These are phyloP conservation scores for Perdita meconis DNA, from an alignment of 2,888 invertebrate genomes.

Conservation along the genomic window DNA sequence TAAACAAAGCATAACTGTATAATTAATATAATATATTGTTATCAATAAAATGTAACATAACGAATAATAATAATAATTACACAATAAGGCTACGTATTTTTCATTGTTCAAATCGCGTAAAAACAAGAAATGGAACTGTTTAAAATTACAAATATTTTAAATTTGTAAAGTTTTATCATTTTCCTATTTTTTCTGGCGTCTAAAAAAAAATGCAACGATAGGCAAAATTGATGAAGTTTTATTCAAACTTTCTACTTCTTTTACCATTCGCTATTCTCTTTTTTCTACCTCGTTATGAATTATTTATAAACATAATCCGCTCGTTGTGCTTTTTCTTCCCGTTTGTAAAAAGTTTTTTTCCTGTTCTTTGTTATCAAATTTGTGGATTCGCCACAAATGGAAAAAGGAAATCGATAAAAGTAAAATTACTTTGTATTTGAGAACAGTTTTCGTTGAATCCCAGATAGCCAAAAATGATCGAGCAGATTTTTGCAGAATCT, in stretches of 20 bases:
- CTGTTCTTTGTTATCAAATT: conserved; percentile 35
- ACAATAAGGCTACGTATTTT: conserved; percentile 77
- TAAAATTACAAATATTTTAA: too few species aligned
- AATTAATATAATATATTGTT: conserved; percentile 83
- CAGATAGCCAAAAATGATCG: too few species aligned
- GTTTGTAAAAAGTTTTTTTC: conserved; percentile 51
- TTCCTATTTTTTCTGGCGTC: too few species aligned
- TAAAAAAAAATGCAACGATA: conserved; percentile 54
- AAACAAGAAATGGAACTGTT: conserved; percentile 48
- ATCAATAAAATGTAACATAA: conserved; percentile 84
- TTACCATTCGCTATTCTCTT: conserved; percentile 36
- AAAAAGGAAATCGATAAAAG: neutral
- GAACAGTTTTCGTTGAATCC: too few species aligned
- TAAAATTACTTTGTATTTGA: conserved; percentile 33
- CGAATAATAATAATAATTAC: conserved; percentile 83
- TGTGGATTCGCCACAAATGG: too few species aligned
- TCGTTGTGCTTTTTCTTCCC: conserved; percentile 58
- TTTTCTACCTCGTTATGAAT: conserved; percentile 42
- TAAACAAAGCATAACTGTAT: conserved; percentile 76
- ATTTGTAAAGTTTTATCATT: too few species aligned
- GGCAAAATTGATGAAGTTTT: conserved; percentile 32
- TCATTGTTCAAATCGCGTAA: conserved; percentile 73
- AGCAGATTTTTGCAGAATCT: too few species aligned
- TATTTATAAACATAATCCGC: conserved; percentile 62
- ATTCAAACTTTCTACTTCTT: conserved; percentile 33